These are phyloP conservation scores for Crenuchus spilurus DNA, from an alignment of 2,797 vertebrate species.

Conservation along the genomic window DNA sequence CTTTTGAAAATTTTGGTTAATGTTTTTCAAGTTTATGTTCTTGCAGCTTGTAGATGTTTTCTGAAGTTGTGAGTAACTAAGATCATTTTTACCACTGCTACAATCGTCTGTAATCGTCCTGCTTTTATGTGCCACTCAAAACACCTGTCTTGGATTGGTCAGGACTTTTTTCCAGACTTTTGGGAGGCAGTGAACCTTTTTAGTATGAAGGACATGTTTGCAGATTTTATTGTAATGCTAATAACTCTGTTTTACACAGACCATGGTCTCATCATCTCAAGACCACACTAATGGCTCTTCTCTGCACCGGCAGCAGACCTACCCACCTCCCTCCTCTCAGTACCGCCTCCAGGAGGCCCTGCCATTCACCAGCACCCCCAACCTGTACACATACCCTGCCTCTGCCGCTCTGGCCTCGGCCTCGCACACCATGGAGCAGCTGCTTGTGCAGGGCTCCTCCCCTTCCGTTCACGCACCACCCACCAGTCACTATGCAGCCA, in stretches of 20 bases:
- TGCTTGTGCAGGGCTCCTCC: slow-evolving; percentile 72
- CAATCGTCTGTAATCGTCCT: too few relatives aligned
- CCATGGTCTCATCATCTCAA: slow-evolving; percentile 83
- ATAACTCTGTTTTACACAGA: background rate
- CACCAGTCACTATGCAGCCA: slow-evolving; percentile 81
- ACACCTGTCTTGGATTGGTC: too few relatives aligned
- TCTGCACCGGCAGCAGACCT: slow-evolving; percentile 88
- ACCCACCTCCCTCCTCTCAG: slow-evolving; percentile 87
- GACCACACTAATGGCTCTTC: slow-evolving; percentile 77
- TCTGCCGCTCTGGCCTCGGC: slow-evolving; percentile 88
- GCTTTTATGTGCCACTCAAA: too few relatives aligned
- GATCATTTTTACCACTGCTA: too few relatives aligned
- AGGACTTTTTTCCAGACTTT: background rate
- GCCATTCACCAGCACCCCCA: slow-evolving; percentile 80
- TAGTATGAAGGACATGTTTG: too few relatives aligned
- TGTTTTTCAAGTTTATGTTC: too few relatives aligned
- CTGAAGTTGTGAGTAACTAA: too few relatives aligned
- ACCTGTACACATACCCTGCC: slow-evolving; percentile 91
- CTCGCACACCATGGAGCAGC: slow-evolving; percentile 91
- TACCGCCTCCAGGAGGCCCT: slow-evolving; percentile 91
- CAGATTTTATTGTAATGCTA: background rate
- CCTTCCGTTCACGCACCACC: slow-evolving; percentile 80
- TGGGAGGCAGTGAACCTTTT: background rate
- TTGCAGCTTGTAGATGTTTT: too few relatives aligned
- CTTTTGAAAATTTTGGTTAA: too few relatives aligned